Evolutionary conservation across 2,888 invertebrate species (phyloP).

Genomic region (Euspilapteryx auroguttella): DNA sequence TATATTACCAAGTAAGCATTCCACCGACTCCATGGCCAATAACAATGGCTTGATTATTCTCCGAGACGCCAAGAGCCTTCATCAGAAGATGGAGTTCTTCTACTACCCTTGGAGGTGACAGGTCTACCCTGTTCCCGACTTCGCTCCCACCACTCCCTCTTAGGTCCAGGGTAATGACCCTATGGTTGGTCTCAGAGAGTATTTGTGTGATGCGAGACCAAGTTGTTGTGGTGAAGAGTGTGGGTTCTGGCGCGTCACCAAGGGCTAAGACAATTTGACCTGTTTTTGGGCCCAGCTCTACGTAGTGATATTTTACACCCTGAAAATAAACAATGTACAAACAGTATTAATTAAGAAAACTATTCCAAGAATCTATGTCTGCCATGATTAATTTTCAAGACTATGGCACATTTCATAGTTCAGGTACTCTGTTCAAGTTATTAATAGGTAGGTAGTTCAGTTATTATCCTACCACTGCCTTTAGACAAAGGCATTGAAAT

Average conservation of each 20-base stretch:
- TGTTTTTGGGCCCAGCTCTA: slow-evolving; percentile 37
- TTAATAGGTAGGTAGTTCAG: no score
- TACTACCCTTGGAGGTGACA: slow-evolving; percentile 36
- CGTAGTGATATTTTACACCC: slow-evolving; percentile 53
- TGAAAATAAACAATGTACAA: slow-evolving; percentile 13
- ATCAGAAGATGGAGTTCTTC: slow-evolving; percentile 32
- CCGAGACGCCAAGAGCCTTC: slow-evolving; percentile 32
- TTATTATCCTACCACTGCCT: no score
- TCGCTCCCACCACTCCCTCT: slow-evolving; percentile 20
- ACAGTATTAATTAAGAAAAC: no score
- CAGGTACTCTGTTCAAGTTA: no score
- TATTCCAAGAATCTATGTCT: no score
- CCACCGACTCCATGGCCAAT: slow-evolving; percentile 50
- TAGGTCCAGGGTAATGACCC: slow-evolving; percentile 40
- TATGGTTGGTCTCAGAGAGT: slow-evolving; percentile 28
- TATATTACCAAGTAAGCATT: slow-evolving; percentile 43
- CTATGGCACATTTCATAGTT: no score
- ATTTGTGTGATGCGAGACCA: slow-evolving; percentile 29
- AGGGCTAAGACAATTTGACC: slow-evolving; percentile 34
- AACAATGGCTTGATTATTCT: slow-evolving; percentile 27
- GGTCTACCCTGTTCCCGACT: slow-evolving; percentile 15
- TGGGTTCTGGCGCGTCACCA: slow-evolving; percentile 39
- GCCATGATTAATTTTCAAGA: no score
- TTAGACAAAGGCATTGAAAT: no score
- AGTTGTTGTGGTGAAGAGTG: slow-evolving; percentile 30